phyloP scores from a whole-genome alignment of 2,797 vertebrate species.

The Nothura maculosa region DNA sequence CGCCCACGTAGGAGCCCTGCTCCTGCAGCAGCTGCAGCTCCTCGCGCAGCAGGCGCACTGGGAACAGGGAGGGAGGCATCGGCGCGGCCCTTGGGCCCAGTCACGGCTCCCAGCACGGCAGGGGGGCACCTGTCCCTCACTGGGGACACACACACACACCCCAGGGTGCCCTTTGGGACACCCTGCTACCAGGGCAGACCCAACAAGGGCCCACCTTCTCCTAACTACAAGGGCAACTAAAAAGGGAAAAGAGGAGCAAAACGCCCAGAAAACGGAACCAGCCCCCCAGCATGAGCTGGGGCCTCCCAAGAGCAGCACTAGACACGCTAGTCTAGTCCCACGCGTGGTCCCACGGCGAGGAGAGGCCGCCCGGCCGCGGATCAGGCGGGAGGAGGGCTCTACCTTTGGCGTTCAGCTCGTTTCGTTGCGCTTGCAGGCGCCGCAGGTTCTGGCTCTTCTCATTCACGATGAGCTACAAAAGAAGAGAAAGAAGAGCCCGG shows the following conservation, averaged over 20 bases:
- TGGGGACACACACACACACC: too few relatives aligned
- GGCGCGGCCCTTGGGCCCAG: not conserved
- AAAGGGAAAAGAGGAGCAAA: not conserved
- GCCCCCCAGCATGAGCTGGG: too few relatives aligned
- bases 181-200: not conserved
- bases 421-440: constrained; percentile 95
- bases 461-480: constrained; percentile 91
- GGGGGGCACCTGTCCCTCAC: not conserved
- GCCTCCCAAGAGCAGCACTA: not conserved
- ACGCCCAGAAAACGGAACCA: not conserved
- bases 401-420: constrained; percentile 98
- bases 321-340: too few relatives aligned
- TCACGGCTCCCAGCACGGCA: too few relatives aligned
- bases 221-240: not conserved
- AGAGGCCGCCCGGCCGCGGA: not conserved
- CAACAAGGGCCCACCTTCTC: not conserved
- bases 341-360: rapidly evolving
- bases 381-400: rapidly evolving
- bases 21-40: constrained; percentile 98
- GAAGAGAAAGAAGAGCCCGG: not conserved
- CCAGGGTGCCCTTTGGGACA: not conserved
- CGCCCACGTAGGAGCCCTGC: constrained; percentile 97
- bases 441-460: constrained; percentile 98
- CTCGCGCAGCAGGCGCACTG: constrained; percentile 95
- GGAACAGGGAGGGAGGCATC: not conserved